A percentile compares a stretch with the other conserved stretches of the same genome.
Evolutionary conservation across 2,888 invertebrate species (phyloP).

Genomic region (Patella caerulea): DNA sequence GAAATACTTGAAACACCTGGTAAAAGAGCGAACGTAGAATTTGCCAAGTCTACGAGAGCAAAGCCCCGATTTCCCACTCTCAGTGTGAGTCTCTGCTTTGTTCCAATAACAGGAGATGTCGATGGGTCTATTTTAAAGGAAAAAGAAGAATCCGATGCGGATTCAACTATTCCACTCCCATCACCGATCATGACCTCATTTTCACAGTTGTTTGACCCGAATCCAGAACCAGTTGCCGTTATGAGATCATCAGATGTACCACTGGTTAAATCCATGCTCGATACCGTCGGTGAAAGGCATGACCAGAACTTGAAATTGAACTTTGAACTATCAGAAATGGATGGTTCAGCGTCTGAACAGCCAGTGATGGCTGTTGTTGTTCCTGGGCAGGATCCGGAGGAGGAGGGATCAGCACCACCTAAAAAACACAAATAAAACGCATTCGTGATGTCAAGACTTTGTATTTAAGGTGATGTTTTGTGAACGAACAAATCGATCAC

Average conservation of each 20-base stretch:
- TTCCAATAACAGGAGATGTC: constrained; percentile 15
- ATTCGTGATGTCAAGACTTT: not conserved
- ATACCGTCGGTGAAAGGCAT: constrained; percentile 47
- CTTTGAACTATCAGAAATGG: constrained; percentile 30
- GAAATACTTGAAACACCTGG: constrained; percentile 28
- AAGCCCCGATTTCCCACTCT: constrained; percentile 35
- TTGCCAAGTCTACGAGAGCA: constrained; percentile 25
- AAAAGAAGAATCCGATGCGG: constrained; percentile 14
- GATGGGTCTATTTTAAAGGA: constrained; percentile 18
- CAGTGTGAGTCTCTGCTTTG: constrained; percentile 10
- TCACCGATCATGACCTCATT: constrained; percentile 50
- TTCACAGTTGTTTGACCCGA: constrained; percentile 44
- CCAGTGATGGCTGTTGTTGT: constrained; percentile 29
- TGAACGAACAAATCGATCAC: too few species aligned
- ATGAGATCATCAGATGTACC: constrained; percentile 46
- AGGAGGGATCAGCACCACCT: constrained; percentile 43
- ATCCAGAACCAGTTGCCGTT: constrained; percentile 44
- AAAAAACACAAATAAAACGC: constrained; percentile 15
- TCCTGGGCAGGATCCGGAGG: constrained; percentile 37
- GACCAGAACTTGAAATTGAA: constrained; percentile 48
- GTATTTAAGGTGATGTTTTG: too few species aligned
- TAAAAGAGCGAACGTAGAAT: constrained; percentile 20
- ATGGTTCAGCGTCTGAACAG: constrained; percentile 38
- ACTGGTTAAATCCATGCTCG: constrained; percentile 34
- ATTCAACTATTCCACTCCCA: constrained; percentile 14